Conservation (phyloP, 2,888 invertebrate species). For the Acleris laterana region DNA sequence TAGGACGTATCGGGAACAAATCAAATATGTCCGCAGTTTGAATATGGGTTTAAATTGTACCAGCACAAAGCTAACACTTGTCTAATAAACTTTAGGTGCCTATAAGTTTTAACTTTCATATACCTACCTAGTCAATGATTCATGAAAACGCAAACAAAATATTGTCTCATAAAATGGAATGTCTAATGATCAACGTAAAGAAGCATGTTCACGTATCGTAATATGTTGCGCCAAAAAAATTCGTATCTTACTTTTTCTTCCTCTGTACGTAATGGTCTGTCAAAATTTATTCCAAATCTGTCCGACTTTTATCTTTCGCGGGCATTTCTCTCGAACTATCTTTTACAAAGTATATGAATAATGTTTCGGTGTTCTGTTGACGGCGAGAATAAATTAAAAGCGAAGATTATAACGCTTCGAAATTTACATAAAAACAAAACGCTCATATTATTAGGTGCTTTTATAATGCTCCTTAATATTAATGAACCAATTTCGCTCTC, state of each 20-base stretch:
- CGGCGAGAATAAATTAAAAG: conserved; percentile 45
- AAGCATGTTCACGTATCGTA: neutral
- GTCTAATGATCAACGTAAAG: too few species aligned
- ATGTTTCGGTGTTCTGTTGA: conserved; percentile 8
- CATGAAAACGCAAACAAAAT: too few species aligned
- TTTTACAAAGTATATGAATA: neutral
- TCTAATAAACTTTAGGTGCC: too few species aligned
- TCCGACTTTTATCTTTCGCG: neutral
- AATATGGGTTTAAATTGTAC: too few species aligned
- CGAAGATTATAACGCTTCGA: conserved; percentile 47
- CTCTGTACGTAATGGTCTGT: neutral
- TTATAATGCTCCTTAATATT: conserved; percentile 60
- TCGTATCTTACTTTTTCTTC: neutral
- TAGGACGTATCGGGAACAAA: too few species aligned
- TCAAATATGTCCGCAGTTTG: too few species aligned
- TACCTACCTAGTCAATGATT: too few species aligned
- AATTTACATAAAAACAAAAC: conserved; percentile 56
- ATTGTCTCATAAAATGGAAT: too few species aligned
- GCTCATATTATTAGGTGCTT: conserved; percentile 52
- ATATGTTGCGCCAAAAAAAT: neutral
- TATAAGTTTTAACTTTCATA: too few species aligned
- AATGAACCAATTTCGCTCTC: conserved; percentile 62
- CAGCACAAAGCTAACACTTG: too few species aligned
- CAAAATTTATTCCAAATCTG: neutral
- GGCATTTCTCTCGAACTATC: conserved; percentile 1